Conservation (phyloP, 2,888 invertebrate genomes). For the Tanytarsus gracilentus region DNA sequence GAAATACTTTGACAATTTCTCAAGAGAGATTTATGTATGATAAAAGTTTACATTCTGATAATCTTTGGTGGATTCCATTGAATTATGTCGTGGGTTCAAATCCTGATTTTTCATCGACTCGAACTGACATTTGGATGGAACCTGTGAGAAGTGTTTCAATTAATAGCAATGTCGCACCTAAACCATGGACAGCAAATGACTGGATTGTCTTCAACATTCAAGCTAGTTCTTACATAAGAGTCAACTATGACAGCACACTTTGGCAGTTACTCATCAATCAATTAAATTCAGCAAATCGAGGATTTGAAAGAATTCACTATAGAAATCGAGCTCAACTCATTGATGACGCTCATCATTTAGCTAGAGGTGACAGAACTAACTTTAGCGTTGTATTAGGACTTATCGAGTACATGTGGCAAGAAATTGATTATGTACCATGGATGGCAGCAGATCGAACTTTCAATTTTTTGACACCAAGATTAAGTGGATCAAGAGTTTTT, state of each 20-base stretch:
- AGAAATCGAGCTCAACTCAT: constrained; percentile 68
- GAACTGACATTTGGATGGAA: constrained; percentile 54
- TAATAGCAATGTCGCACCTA: constrained; percentile 41
- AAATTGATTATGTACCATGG: constrained; percentile 73
- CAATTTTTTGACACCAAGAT: constrained; percentile 43
- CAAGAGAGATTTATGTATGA: constrained; percentile 19
- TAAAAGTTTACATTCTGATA: background rate
- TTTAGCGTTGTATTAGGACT: constrained; percentile 57
- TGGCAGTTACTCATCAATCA: constrained; percentile 48
- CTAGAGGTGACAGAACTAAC: constrained; percentile 53
- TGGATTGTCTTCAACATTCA: constrained; percentile 56
- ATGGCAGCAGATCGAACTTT: constrained; percentile 49
- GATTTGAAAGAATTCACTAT: constrained; percentile 46
- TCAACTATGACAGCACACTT: constrained; percentile 53
- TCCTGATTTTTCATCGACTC: constrained; percentile 51
- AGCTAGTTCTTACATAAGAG: constrained; percentile 57
- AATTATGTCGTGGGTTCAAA: constrained; percentile 53
- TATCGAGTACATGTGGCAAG: constrained; percentile 57
- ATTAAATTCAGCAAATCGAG: constrained; percentile 43
- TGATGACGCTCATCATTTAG: constrained; percentile 69
- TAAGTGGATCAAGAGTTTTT: constrained; percentile 6
- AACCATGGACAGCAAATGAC: constrained; percentile 44
- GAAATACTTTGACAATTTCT: constrained; percentile 36
- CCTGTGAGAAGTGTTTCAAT: background rate
- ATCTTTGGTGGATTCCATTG: constrained; percentile 62